phyloP scores from a whole-genome alignment of 2,888 invertebrate genomes.

The Xestia ashworthii region DNA sequence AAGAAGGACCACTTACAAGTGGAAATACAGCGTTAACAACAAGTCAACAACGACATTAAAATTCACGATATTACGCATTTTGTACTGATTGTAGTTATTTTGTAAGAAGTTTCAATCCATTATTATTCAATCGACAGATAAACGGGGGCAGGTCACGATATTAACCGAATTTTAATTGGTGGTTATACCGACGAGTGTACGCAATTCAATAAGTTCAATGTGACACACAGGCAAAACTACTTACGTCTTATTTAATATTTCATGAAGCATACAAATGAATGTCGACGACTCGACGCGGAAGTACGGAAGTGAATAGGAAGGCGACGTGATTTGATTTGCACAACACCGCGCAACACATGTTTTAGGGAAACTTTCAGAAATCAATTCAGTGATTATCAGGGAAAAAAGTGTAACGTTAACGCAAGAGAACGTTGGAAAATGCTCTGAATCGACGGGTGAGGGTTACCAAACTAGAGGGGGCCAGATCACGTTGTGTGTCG shows the following conservation, averaged over 20 bases:
- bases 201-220: constrained; percentile 28
- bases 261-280: constrained; percentile 11
- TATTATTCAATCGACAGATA: constrained; percentile 47
- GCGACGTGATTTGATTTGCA: constrained; percentile 73
- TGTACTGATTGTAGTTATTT: constrained; percentile 36
- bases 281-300: constrained; percentile 39
- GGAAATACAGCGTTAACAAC: constrained; percentile 18
- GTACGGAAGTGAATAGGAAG: constrained; percentile 57
- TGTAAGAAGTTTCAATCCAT: constrained; percentile 26
- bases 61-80: constrained; percentile 30
- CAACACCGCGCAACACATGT: constrained; percentile 70
- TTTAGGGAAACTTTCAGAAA: constrained; percentile 68
- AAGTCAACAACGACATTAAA: constrained; percentile 14
- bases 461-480: constrained; percentile 68
- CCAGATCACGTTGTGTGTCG: constrained; percentile 76
- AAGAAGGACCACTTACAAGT: neutral
- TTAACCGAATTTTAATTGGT: constrained; percentile 33
- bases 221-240: constrained; percentile 14
- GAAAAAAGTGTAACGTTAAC: constrained; percentile 45
- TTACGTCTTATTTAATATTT: constrained; percentile 27
- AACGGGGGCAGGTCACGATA: constrained; percentile 49
- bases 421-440: constrained; percentile 66
- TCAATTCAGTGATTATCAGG: constrained; percentile 62
- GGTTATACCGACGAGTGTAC: constrained; percentile 21
- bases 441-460: constrained; percentile 27